Conservation (phyloP, 2,888 invertebrate genomes). For the Acanthoscelides obtectus region DNA sequence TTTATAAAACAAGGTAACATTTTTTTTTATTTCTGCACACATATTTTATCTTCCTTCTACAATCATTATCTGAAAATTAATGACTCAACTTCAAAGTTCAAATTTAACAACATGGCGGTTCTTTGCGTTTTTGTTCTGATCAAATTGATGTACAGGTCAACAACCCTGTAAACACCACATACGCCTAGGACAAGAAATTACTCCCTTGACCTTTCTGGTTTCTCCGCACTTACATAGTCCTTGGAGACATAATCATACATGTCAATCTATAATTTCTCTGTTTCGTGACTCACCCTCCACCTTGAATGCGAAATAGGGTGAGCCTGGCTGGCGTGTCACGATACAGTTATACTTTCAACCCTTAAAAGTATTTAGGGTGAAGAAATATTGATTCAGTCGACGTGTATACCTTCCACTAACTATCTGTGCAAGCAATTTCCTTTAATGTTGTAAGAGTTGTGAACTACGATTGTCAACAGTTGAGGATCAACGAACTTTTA, state of each 20-base stretch:
- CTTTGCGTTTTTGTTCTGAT: background rate
- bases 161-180: background rate
- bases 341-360: background rate
- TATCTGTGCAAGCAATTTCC: background rate
- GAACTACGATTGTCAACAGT: background rate
- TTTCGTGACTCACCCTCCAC: background rate
- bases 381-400: background rate
- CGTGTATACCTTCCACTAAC: background rate
- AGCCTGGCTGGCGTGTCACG: background rate
- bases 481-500: background rate
- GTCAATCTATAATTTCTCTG: background rate
- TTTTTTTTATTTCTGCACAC: too few species aligned
- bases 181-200: background rate
- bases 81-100: too few species aligned
- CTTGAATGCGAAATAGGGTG: background rate
- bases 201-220: background rate
- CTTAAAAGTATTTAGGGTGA: background rate
- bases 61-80: too few species aligned
- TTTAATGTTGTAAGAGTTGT: background rate
- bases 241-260: background rate
- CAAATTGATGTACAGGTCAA: background rate
- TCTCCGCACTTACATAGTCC: background rate
- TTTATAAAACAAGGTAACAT: too few species aligned
- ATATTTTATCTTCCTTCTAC: too few species aligned
- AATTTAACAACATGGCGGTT: too few species aligned